Base-by-base conservation (phyloP, 2,113 vertebrate genomes). In the Zapus hudsonius region DNA sequence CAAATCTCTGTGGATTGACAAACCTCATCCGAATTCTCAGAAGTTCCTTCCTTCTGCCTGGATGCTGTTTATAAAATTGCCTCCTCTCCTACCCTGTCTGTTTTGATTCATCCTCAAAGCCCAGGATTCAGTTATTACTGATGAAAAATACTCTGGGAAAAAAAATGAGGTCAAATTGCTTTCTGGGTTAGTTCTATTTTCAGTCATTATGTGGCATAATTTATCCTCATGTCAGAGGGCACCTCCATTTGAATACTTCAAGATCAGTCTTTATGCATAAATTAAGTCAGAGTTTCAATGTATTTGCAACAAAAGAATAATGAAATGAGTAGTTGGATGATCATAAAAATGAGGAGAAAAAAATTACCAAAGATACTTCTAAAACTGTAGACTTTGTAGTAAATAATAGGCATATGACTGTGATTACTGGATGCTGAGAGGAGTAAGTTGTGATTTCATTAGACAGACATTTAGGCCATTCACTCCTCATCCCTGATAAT, bases 171-270 rank as follows among this genome's bases (percentile, higher is more conserved):
- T 87, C 36, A 83, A 80, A 92, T 89, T 75, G 25, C 61, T 82
- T 93, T 84, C 85, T 84, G 23, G 22, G 57, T 81, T 81, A 93
- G 10, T 76, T 84, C 67, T 84, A 70, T 94, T 87, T 93, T 93
- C 40, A 84, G 67, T 73, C 47, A 87, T 44, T 61, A 25, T 79
- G 59, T 64, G 40, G 22, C 66, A 94, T 55, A 66, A 87, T 84
- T 76, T 87, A 87, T 84, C 55, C 40, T 55, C 33, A 36, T 25
- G 27, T 89, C 76, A 90, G n/a, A 93, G 23, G 33, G 25, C 25
- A 59, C 31, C 75, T 70, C 33, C 17, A 59, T 74, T 52, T 78
- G 44, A 92, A 88, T 73, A 84, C 33, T 73, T n/a, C 11, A 57
- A 19, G 8, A 76, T 76, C 69, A 81, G 23, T 40, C 36, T 57